Base-by-base conservation (phyloP, 2,797 vertebrate species). In the Propithecus perrieri region DNA sequence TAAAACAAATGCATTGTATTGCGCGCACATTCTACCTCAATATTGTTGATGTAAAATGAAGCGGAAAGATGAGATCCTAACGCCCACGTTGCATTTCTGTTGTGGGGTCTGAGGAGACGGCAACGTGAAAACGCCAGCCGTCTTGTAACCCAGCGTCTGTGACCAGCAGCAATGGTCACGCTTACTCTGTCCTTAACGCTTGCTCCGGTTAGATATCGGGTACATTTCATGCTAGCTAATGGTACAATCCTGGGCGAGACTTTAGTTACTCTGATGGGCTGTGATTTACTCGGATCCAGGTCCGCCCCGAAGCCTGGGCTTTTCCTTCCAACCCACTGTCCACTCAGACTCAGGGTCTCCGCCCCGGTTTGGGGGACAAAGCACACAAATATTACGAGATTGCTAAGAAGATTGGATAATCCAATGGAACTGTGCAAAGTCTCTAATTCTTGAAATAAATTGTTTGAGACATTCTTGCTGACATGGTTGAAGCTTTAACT, bases 51-150 rank as follows among this genome's bases (percentile, higher is more conserved):
- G 18, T 30, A 35, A 43, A 46, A 30, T 24, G 7, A 38, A 55
- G 15, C 9, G 55, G 41, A 18, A 38, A 28, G 13, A 5, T 4
- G 24, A 28, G 5, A 5, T 6, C 1, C 7, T 4, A 1, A 35
- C 12, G 4, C 53, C n/a, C 4, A 0, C 7, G 1, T 1, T 3
- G 13, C 35, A 2, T 63, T 24, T 55, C 2, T 71, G 13, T 20
- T 26, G 7, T 43, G 67, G 35, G 46, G 24, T 41, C 18, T 26
- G 30, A 26, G 59, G 9, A 75, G 46, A 15, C 5, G 57, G 80
- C 8, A 0, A 0, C 1, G 18, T 11, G 35, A 10, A 3, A n/a
- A 12, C 13, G 0, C n/a, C 43, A 26, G 0, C 43, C 7, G 2
- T 0, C 7, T 0, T 12, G 26, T 15, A 20, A 30, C 43, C 17